phyloP scores from a whole-genome alignment of 53 echinoderm and acorn worm genomes.

The Holothuria leucospilota region DNA sequence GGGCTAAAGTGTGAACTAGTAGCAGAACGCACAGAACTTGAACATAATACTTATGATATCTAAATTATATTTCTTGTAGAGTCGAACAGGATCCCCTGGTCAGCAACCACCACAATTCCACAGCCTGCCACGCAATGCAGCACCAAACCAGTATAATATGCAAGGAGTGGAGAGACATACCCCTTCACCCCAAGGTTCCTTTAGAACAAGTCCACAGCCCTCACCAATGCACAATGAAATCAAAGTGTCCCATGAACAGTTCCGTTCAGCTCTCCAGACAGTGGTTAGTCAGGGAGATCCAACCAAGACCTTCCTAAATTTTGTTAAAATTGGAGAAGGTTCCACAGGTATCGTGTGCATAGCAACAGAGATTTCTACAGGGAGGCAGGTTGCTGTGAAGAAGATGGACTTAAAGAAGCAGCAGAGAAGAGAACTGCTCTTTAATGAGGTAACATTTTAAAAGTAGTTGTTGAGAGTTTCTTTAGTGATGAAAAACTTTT shows the following conservation, averaged over 20 bases:
- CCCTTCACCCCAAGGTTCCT: constrained; percentile 46
- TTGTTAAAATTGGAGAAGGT: constrained; percentile 99
- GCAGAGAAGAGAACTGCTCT: constrained; percentile 95
- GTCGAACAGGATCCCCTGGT: constrained; percentile 18
- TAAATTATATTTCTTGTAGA: background rate
- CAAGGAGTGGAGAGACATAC: constrained; percentile 45
- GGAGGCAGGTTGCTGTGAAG: constrained; percentile 95
- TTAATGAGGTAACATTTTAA: constrained; percentile 81
- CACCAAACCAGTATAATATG: constrained; percentile 53
- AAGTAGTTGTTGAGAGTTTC: too few relatives aligned
- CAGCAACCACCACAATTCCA: constrained; percentile 23
- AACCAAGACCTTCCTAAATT: constrained; percentile 73
- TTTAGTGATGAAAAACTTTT: background rate
- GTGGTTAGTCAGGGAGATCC: constrained; percentile 95
- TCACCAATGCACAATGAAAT: constrained; percentile 72
- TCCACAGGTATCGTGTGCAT: constrained; percentile 98
- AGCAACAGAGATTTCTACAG: constrained; percentile 78
- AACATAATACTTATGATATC: too few relatives aligned
- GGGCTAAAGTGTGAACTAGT: too few relatives aligned
- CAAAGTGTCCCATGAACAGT: constrained; percentile 95
- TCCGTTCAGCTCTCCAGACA: constrained; percentile 91
- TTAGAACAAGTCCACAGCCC: constrained; percentile 28
- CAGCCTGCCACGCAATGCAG: constrained; percentile 32
- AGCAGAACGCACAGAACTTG: too few relatives aligned
- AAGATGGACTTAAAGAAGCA: constrained; percentile 99